Evolutionary conservation across 2,113 vertebrate genomes (phyloP), one percentile per base, ranked within the genome.

Genomic region (Oceanites oceanicus): DNA sequence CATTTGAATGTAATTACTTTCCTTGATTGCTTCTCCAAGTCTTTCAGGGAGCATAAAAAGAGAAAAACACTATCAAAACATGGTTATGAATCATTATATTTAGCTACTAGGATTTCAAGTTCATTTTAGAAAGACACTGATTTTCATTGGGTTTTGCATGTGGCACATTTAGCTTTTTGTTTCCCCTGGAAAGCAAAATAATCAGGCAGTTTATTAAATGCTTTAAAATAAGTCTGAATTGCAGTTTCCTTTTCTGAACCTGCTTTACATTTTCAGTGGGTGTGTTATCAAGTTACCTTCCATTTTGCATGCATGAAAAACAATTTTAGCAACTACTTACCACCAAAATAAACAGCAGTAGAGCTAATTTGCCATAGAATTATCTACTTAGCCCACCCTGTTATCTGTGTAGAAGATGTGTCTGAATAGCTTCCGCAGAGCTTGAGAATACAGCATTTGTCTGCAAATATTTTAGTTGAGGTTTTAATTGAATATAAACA

Each of bases 401-500:
- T 74, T 92, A 76, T 94, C 86, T 94, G 49, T 87, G 88, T 44
- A 67, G 53, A 92, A 63, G 92, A 74, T 77, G 74, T 88, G 61
- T 96, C 92, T 92, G 80, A 89, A 78, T 49, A 66, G 70, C 88
- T 97, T 95, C 89, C 5, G 20, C 30, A 27, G 58, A 88, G 67
- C 32, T 87, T 49, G 36, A 91, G 73, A 94, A 87, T 36, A 49
- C 58, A 95, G 66, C 62, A 78, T 91, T 81, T 95, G 80, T 68
- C 86, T 95, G 70, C 73, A 95, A 68, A 75, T 91, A 59, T 77
- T 95, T 95, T 42, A 82, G 47, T 23, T 95, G 80, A 67, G 49
- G 30, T 87, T 96, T 97, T 87, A 89, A 87, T 85, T 94, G 56
- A 91, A 81, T 53, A 84, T 71, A 94, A 93, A 96, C 92, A 86